These are phyloP conservation scores for Leptestheria dahalacensis DNA, from an alignment of 1,140 invertebrate genomes.

Conservation along the genomic window DNA sequence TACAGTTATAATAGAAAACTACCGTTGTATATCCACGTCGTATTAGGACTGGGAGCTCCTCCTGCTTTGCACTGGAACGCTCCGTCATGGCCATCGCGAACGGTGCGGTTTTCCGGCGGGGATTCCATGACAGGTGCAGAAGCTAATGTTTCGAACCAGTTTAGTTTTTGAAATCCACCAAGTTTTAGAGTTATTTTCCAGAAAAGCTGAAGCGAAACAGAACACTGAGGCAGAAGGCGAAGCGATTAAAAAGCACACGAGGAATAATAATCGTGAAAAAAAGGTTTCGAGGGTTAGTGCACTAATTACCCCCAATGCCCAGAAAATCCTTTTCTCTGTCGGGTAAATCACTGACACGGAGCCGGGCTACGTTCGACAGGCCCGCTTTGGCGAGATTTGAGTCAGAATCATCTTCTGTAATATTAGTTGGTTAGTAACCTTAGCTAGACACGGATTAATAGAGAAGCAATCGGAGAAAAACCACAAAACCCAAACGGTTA, in stretches of 20 bases:
- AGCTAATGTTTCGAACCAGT: slow-evolving; percentile 40
- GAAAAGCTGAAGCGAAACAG: too few species aligned
- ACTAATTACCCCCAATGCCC: slow-evolving; percentile 8
- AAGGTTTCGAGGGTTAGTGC: too few species aligned
- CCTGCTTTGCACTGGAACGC: slow-evolving; percentile 67
- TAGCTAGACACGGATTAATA: background rate
- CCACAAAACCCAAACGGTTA: background rate
- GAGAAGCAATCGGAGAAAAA: background rate
- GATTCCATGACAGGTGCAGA: slow-evolving; percentile 66
- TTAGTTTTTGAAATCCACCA: too few species aligned
- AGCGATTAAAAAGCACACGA: too few species aligned
- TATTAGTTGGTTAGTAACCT: background rate
- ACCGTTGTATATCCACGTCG: slow-evolving; percentile 86
- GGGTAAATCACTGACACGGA: slow-evolving; percentile 12
- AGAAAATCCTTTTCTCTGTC: slow-evolving; percentile 2
- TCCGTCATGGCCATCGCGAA: slow-evolving; percentile 81
- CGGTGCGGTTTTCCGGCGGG: slow-evolving; percentile 67
- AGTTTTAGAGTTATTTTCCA: too few species aligned
- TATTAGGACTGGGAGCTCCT: slow-evolving; percentile 74
- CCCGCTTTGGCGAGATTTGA: background rate
- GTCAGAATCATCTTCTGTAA: slow-evolving; percentile 6
- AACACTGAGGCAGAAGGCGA: too few species aligned
- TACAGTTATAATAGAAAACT: slow-evolving; percentile 21
- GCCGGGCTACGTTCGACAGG: slow-evolving; percentile 3
- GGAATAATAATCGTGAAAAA: too few species aligned